Conservation (phyloP, 2,888 invertebrate genomes). For the Muschampia plurimacula region DNA sequence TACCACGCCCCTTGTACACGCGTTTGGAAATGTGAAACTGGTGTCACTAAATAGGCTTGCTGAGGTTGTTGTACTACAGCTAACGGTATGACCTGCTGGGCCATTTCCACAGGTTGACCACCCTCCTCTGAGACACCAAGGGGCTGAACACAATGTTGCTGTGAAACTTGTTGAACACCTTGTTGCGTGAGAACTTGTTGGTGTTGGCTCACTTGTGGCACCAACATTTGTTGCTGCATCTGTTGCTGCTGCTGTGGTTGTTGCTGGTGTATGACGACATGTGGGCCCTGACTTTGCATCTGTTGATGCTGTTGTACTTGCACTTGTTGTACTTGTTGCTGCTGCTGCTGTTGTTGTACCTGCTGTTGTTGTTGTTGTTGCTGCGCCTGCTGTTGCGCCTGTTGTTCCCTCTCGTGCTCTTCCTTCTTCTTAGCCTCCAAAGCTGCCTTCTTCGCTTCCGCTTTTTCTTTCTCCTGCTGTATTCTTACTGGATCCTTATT, state of each 20-base stretch:
- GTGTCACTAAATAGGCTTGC: slow-evolving; percentile 88
- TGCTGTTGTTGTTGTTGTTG: slow-evolving; percentile 62
- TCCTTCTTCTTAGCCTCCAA: slow-evolving; percentile 82
- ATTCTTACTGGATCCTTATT: slow-evolving; percentile 81
- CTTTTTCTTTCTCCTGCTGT: slow-evolving; percentile 81
- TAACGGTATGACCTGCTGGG: slow-evolving; percentile 88
- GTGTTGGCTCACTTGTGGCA: slow-evolving; percentile 82
- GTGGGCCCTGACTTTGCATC: slow-evolving; percentile 69
- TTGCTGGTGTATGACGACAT: slow-evolving; percentile 78
- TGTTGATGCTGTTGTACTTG: slow-evolving; percentile 79
- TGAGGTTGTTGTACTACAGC: slow-evolving; percentile 88
- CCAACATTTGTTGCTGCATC: slow-evolving; percentile 82
- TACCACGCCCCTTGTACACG: slow-evolving; percentile 87
- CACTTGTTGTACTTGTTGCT: slow-evolving; percentile 73
- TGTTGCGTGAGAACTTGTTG: slow-evolving; percentile 79
- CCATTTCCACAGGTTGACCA: slow-evolving; percentile 86
- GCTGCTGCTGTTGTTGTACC: slow-evolving; percentile 68
- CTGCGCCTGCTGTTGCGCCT: slow-evolving; percentile 65
- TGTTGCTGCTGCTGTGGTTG: slow-evolving; percentile 64
- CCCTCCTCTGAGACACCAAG: slow-evolving; percentile 79
- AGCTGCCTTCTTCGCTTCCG: slow-evolving; percentile 81
- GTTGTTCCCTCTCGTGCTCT: slow-evolving; percentile 76
- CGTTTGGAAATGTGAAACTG: slow-evolving; percentile 88
- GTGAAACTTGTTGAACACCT: slow-evolving; percentile 74
- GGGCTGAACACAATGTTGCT: slow-evolving; percentile 81